A percentile compares a stretch with the other conserved stretches of the same genome.
These are phyloP conservation scores for Drosophila anceps DNA, from an alignment of 2,888 invertebrate genomes.

Conservation along the genomic window DNA sequence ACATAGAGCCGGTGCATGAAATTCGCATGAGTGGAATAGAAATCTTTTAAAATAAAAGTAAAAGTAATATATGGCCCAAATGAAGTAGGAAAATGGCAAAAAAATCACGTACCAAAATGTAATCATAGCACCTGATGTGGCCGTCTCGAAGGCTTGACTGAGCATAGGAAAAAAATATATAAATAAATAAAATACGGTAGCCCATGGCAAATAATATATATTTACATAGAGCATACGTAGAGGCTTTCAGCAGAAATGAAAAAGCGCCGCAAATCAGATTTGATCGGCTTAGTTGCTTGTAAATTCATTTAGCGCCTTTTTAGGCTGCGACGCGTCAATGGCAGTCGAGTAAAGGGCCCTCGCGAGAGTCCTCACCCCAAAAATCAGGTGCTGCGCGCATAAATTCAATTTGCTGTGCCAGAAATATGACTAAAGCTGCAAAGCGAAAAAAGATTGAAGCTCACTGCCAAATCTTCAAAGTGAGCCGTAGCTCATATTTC, in stretches of 20 bases:
- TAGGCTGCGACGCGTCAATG: slow-evolving; percentile 44
- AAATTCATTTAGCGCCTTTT: slow-evolving; percentile 68
- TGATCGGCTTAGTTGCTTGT: slow-evolving; percentile 69
- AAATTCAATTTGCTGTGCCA: slow-evolving; percentile 51
- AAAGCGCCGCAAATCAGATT: slow-evolving; percentile 62
- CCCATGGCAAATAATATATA: slow-evolving; percentile 29
- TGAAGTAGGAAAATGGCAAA: slow-evolving; percentile 31
- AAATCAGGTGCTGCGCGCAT: slow-evolving; percentile 48
- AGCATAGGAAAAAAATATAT: slow-evolving; percentile 8
- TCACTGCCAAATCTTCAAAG: slow-evolving; percentile 48
- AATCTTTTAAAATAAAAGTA: slow-evolving; percentile 29
- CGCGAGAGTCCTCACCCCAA: slow-evolving; percentile 3
- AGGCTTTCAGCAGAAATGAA: slow-evolving; percentile 11
- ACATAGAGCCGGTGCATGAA: slow-evolving; percentile 6
- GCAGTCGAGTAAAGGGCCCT: slow-evolving; percentile 9
- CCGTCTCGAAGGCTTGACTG: background rate
- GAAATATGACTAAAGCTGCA: slow-evolving; percentile 22
- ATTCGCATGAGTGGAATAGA: slow-evolving; percentile 1
- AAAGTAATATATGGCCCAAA: slow-evolving; percentile 26
- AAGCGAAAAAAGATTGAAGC: slow-evolving; percentile 11
- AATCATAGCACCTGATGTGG: slow-evolving; percentile 44
- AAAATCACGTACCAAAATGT: slow-evolving; percentile 62
- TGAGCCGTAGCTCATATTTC: slow-evolving; percentile 35
- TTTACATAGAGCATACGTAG: slow-evolving; percentile 30
- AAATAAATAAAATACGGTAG: slow-evolving; percentile 20